Evolutionary conservation across 2,888 invertebrate genomes (phyloP).

Genomic region (Eledone cirrhosa): DNA sequence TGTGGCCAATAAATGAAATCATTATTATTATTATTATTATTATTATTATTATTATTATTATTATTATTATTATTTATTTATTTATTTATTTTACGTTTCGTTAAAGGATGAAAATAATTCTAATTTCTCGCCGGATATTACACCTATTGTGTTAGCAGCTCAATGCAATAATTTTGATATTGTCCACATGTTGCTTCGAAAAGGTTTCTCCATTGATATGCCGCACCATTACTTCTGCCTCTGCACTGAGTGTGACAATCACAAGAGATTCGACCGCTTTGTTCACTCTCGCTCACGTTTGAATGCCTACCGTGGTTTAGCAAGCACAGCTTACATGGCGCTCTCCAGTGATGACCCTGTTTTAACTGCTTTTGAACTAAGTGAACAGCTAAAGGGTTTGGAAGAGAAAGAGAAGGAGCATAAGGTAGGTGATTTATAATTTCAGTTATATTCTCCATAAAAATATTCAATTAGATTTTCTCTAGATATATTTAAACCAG

Average conservation of each 20-base stretch:
- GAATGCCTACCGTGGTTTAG: constrained; percentile 46
- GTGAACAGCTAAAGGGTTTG: constrained; percentile 40
- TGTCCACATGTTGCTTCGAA: constrained; percentile 46
- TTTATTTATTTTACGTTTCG: neutral
- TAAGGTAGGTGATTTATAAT: constrained; percentile 37
- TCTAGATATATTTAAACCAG: no score
- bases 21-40: no score
- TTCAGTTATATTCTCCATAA: no score
- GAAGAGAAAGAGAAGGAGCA: constrained; percentile 47
- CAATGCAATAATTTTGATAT: constrained; percentile 51
- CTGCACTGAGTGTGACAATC: constrained; percentile 46
- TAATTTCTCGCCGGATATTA: constrained; percentile 44
- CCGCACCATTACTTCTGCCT: constrained; percentile 49
- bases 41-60: no score
- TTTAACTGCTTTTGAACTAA: constrained; percentile 44
- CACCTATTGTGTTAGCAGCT: constrained; percentile 47
- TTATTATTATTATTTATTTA: no score
- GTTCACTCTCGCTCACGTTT: constrained; percentile 46
- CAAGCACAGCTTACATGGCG: constrained; percentile 47
- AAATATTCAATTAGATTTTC: no score
- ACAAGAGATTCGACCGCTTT: constrained; percentile 46
- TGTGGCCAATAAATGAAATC: no score
- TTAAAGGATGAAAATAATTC: constrained; percentile 42
- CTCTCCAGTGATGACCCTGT: constrained; percentile 48
- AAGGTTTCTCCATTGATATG: constrained; percentile 42